phyloP scores from a whole-genome alignment of 2,797 vertebrate species.

The Gila robusta region DNA sequence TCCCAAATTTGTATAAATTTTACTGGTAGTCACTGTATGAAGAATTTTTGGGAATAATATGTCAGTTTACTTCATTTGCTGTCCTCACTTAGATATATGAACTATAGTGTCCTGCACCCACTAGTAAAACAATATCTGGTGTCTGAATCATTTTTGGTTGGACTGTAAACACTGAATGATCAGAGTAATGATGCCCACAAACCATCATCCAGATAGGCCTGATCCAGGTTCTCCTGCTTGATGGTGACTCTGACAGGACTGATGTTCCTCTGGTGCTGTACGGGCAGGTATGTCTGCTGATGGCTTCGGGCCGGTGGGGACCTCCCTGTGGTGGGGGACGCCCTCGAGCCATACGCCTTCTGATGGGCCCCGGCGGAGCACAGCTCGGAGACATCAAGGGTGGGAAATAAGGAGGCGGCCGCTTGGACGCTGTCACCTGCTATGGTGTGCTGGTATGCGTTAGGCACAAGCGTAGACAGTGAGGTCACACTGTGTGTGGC shows the following conservation, averaged over 20 bases:
- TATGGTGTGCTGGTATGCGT: conserved; percentile 45
- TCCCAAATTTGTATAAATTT: too few relatives aligned
- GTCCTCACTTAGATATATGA: too few relatives aligned
- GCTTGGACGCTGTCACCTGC: conserved; percentile 53
- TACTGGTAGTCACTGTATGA: too few relatives aligned
- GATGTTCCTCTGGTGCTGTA: conserved; percentile 75
- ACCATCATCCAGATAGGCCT: conserved; percentile 94
- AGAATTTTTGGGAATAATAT: too few relatives aligned
- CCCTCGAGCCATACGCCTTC: conserved; percentile 66
- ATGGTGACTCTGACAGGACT: conserved; percentile 82
- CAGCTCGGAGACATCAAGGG: conserved; percentile 61
- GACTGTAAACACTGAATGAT: not conserved
- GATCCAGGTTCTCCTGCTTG: conserved; percentile 93
- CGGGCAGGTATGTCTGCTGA: conserved; percentile 68
- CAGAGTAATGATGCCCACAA: conserved; percentile 67
- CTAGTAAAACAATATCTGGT: too few relatives aligned
- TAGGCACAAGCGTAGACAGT: conserved; percentile 28
- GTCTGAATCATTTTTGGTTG: too few relatives aligned
- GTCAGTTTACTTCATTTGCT: too few relatives aligned
- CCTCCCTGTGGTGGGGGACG: conserved; percentile 62
- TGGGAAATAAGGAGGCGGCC: conserved; percentile 46
- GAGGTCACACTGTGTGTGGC: conserved; percentile 61
- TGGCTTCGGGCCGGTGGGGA: conserved; percentile 72
- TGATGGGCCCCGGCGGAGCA: conserved; percentile 64
- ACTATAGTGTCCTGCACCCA: too few relatives aligned